Evolutionary conservation across 2,113 vertebrate genomes (phyloP), one percentile per base, ranked within the genome.

Genomic region (Sinocyclocheilus rhinocerous): DNA sequence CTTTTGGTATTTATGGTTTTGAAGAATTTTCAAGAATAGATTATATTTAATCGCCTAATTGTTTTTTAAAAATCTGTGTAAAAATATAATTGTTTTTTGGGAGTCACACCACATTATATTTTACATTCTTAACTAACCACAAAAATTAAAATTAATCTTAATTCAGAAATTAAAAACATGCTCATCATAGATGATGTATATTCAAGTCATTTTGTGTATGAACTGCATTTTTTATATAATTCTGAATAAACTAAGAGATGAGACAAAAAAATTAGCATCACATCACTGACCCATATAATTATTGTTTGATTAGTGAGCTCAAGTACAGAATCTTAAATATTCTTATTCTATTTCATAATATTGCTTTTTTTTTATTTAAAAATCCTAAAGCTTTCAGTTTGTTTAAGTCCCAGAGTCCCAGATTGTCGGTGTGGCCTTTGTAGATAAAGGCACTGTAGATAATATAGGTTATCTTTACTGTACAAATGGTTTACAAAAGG

Each of bases 401-500:
- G 20, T 52, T 26, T 76, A 9, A 24, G 13, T 50, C 26, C 26
- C 26, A 26, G 75, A 77, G 48, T 77, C 45, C 48, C 75, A 55
- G 75, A 77, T 55, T 77, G 48, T 77, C 45, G 55, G 24, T 7
- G 13, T 77, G 4, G 42, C 48, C 76, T 55, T 77, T 52, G 76
- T 16, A 77, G 24, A 29, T 77, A 77, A 77, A 77, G 26, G 13
- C 48, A 2, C 16, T 10, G 13, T 55, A 52, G 76, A 55, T 77
- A 77, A 77, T 77, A 48, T 50, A 77, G 76, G 29, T 26, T 3
- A 77, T 72, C 39, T 73, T 4, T 59, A 52, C 42, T 16, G 48
- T 84, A 84, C 50, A 73, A 55, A 73, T 73, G 82, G 13, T 22
- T 84, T 45, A 45, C 33, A 6, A n/a, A 57, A 73, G 50, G 50